phyloP scores from a whole-genome alignment of 2,888 invertebrate species.

The Trissolcus brochymenae region DNA sequence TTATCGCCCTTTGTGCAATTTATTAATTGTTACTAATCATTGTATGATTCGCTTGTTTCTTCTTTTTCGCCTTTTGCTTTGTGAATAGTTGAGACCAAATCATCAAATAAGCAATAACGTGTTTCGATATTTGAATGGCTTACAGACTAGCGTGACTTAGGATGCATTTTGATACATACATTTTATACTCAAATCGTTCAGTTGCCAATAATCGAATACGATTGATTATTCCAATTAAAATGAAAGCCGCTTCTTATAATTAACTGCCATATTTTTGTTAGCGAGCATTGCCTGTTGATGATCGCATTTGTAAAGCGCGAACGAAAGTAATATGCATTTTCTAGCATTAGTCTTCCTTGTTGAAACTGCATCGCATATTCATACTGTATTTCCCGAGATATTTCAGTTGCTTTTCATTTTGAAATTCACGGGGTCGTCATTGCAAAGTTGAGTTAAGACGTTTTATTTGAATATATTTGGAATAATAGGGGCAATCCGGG shows the following conservation, averaged over 20 bases:
- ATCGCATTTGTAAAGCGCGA: conserved; percentile 29
- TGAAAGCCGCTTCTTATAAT: conserved; percentile 49
- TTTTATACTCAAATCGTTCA: conserved; percentile 15
- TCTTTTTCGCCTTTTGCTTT: too few species aligned
- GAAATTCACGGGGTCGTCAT: conserved; percentile 5
- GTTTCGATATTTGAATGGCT: neutral
- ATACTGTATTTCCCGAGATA: neutral
- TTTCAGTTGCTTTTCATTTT: conserved; percentile 7
- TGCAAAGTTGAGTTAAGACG: neutral
- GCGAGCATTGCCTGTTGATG: conserved; percentile 34
- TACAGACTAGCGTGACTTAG: neutral
- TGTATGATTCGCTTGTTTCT: too few species aligned
- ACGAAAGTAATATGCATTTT: conserved; percentile 20
- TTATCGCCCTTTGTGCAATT: too few species aligned
- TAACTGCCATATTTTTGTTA: conserved; percentile 48
- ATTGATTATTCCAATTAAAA: conserved; percentile 36
- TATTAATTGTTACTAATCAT: too few species aligned
- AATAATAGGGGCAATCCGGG: too few species aligned
- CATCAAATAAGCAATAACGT: neutral
- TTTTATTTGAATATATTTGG: neutral
- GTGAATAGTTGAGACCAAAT: neutral
- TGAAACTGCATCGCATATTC: conserved; percentile 24
- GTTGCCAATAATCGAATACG: neutral
- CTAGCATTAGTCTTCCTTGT: conserved; percentile 68
- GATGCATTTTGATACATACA: conserved; percentile 20